Evolutionary conservation across 2,113 vertebrate genomes (phyloP), one percentile per base, ranked within the genome.

Genomic region (Anhinga anhinga): DNA sequence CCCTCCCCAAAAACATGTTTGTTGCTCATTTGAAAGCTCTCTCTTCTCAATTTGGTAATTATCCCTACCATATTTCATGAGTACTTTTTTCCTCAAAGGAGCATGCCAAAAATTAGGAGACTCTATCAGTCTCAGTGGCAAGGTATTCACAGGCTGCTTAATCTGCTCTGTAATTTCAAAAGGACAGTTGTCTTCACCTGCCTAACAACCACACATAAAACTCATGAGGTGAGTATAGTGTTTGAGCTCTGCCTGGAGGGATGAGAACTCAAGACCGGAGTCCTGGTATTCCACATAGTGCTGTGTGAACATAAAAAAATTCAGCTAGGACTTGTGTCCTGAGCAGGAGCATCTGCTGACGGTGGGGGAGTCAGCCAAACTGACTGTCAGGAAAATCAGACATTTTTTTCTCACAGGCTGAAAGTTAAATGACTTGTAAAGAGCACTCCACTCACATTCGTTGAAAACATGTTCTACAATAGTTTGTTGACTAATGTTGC

Each of bases 31-130:
- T 92, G 79, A 93, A 94, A 92, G 71, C 66, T 79, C 4, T 1
- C 36, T 88, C 25, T 82, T 93, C 79, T 86, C 79, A 56, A 17
- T 86, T 93, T 95, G 62, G 66, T 96, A 93, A 95, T 93, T 93
- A 92, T 88, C 53, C 34, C 74, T 67, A 82, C 79, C 42, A 55
- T 72, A 86, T 90, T 95, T 83, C 67, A 40, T 88, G 30, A 72
- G 85, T 93, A 61, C 49, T 71, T 65, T 94, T 88, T 85, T 80
- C 19, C 53, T 92, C 62, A 81, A 66, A 94, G 73, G 44, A 95
- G 12, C n/a, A 86, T 90, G 76, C 88, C 94, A 93, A 86, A 93
- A 92, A 59, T 62, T 63, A 78, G 58, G 61, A 82, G 50, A 20
- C 22, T 84, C 23, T 62, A 53, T 85, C 34, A 44, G 70, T 59